Conservation (phyloP, 2,113 vertebrate genomes). For the Pomatorhinus ruficollis region DNA sequence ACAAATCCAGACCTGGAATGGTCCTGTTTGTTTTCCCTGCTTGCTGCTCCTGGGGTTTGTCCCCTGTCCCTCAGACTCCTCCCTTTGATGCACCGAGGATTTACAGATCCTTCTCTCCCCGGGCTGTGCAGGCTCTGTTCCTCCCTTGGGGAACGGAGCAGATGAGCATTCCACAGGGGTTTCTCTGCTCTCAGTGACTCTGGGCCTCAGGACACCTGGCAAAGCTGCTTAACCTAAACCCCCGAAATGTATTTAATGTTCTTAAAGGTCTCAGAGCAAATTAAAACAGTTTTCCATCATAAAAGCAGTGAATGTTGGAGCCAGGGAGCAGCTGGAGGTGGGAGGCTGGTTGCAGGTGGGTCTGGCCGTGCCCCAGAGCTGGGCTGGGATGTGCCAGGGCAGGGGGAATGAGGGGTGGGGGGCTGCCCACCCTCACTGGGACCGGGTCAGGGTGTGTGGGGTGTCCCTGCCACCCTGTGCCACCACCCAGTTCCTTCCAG, state of each 20-base stretch:
- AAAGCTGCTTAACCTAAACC: not conserved
- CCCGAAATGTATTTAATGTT: not conserved
- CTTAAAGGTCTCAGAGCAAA: not conserved
- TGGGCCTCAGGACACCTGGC: not conserved
- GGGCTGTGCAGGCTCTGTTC: not conserved
- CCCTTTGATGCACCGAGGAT: not conserved
- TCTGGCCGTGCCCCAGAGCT: fast-evolving
- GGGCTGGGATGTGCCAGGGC: not conserved
- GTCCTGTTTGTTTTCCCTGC: fast-evolving
- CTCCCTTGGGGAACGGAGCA: fast-evolving
- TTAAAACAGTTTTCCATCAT: fast-evolving
- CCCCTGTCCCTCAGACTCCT: not conserved
- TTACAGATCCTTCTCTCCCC: fast-evolving
- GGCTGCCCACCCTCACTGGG: not conserved
- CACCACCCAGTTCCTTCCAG: fast-evolving
- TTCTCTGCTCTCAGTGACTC: not conserved
- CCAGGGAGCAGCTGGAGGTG: not conserved
- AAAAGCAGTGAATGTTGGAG: fast-evolving
- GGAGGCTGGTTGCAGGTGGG: not conserved
- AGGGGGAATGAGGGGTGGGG: not conserved
- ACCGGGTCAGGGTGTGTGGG: fast-evolving
- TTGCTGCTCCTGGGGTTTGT: not conserved
- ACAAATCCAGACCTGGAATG: fast-evolving
- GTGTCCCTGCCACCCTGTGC: not conserved
- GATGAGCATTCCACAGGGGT: not conserved